Evolutionary conservation across 2,113 vertebrate species (phyloP), one percentile per base, ranked within the genome.

Genomic region (Phaetusa simplex): DNA sequence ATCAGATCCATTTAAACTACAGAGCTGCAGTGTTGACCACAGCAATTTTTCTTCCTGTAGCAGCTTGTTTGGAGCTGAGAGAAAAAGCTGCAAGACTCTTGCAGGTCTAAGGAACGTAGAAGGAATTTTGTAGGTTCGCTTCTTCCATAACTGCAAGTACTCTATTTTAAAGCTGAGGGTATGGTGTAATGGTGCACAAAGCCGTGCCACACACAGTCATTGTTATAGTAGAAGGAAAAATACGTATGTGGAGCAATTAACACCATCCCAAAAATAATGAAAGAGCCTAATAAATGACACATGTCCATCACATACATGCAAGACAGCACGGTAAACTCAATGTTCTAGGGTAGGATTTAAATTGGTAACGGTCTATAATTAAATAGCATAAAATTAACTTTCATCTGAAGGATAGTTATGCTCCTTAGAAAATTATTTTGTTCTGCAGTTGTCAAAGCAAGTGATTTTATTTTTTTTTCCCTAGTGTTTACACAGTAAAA

Each of bases 271-370:
- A 77, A 89, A 92, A 62, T 45, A 82, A 69, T 58, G 38, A 45
- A 78, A 69, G 86, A 77, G 6, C 43, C 32, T 81, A 80, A 78
- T 64, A 58, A 79, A 65, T 92, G 11, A 78, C 56, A 86, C 20
- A 23, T 49, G 12, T 62, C 50, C 16, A 47, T 91, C 85, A 73
- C 20, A 56, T 56, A 67, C 45, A 18, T 85, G 58, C 19, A 87
- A 95, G 49, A 55, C 65, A 71, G 67, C 0, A 0, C 74, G 50
- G 42, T 71, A 88, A 58, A 86, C 85, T 73, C 27, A 55, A 2
- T 95, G 86, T 96, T 91, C 82, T 86, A 82, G 87, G 79, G 20
- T 85, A 91, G 42, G 58, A 67, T 90, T 95, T 95, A 80, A 96
- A 90, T 90, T 83, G 38, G 58, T 91, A 82, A 77, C 78, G 43